Evolutionary conservation across 1,140 invertebrate species (phyloP).

Genomic region (Tetraneura akinire): DNA sequence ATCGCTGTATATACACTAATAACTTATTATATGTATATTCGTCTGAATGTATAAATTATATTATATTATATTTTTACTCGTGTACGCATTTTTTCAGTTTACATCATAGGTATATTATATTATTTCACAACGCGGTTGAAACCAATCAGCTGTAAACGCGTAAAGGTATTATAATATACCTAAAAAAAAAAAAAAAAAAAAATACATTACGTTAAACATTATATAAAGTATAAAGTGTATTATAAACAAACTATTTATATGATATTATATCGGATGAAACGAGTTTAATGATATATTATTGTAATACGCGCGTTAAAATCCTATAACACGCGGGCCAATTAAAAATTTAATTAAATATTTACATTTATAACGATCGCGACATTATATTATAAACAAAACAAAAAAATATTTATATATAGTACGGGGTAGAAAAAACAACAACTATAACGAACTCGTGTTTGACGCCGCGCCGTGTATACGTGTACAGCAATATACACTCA

Average conservation of each 20-base stretch:
- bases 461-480: background rate
- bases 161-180: too few relatives aligned
- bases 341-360: slow-evolving; percentile 45
- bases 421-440: background rate
- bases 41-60: too few relatives aligned
- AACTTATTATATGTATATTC: too few relatives aligned
- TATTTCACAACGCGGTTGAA: too few relatives aligned
- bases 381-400: background rate
- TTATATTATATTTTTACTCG: too few relatives aligned
- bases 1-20: too few relatives aligned
- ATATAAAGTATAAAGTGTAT: background rate
- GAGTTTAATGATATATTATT: slow-evolving; percentile 16
- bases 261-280: slow-evolving; percentile 19
- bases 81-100: too few relatives aligned
- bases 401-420: background rate
- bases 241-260: slow-evolving; percentile 4
- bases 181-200: too few relatives aligned
- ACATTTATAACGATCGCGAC: slow-evolving; percentile 31
- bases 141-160: background rate
- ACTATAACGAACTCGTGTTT: too few relatives aligned
- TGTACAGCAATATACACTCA: background rate
- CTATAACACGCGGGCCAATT: slow-evolving; percentile 34
- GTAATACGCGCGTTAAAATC: slow-evolving; percentile 4
- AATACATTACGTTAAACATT: too few relatives aligned
- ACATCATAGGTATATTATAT: too few relatives aligned